Base-by-base conservation (phyloP, 2,113 vertebrate species). In the Hippolais icterina region DNA sequence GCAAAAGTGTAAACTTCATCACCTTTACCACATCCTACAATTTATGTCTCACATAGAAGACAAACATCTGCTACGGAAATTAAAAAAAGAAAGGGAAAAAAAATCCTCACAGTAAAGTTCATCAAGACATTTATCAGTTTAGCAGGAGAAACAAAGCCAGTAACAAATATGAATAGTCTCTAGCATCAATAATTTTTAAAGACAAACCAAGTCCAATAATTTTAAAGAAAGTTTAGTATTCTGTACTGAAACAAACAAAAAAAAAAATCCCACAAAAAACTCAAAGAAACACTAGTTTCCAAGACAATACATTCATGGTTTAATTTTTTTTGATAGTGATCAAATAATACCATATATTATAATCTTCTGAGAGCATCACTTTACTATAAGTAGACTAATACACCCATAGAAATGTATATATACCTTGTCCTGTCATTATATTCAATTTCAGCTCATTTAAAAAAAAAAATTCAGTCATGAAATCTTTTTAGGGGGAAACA, bases 21-120 rank as follows among this genome's bases (percentile, higher is more conserved):
- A 75, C 29, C 70, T 81, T 50, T 82, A 78, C 44, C 66, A 85
- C 35, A 93, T 94, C 53, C 76, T 78, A 91, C 79, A 91, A 87
- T 79, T 94, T 90, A 77, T 87, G 42, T 90, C 69, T 85, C 69
- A 88, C 68, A 88, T 2, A 50, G 35, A 86, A 87, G 49, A 83
- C 11, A 87, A 96, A 89, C 78, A 94, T 88, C 89, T 94, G 77
- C 42, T 88, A 27, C 66, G 93, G 56, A 71, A 92, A 87, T 71
- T 10, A n/a, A 52, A 49, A 50, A 50, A 56, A 25, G 3, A 35
- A 31, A 31, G 7, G 18, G 11, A 49, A 74, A 39, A 39, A 41
- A 66, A 37, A 19, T 5, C 24, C 10, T 29, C 23, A 86, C 41
- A 88, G 64, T 22, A 29, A 89, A 59, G 29, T 95, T 94, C 72